A percentile compares a stretch with the other conserved stretches of the same genome.
Conservation (phyloP, 2,113 vertebrate genomes). For the Callorhinus ursinus region DNA sequence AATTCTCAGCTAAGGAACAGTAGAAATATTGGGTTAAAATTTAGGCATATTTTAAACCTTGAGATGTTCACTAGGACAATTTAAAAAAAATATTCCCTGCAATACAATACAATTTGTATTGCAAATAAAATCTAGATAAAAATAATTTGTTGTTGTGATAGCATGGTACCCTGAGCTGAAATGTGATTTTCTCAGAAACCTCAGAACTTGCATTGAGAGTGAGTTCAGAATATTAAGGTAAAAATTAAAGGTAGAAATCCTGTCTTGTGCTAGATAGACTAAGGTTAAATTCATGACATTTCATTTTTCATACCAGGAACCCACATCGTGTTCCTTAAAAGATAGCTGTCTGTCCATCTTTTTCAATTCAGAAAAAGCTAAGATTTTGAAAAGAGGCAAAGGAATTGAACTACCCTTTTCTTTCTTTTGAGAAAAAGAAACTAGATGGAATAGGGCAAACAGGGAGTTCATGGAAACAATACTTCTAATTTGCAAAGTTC, state of each 20-base stretch:
- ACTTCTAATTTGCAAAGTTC: background rate
- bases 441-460: background rate
- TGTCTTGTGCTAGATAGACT: background rate
- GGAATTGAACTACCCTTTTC: background rate
- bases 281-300: background rate
- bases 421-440: background rate
- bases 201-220: background rate
- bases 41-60: background rate
- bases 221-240: background rate
- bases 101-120: background rate
- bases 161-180: background rate
- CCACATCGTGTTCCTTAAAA: background rate
- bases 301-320: background rate
- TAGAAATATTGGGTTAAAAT: background rate
- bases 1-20: background rate
- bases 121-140: background rate
- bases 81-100: background rate
- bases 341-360: background rate
- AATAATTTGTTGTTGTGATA: background rate
- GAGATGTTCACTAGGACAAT: background rate
- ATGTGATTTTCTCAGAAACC: background rate
- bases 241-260: background rate
- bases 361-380: constrained; percentile 16
- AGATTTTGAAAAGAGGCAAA: background rate
- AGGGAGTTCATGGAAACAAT: background rate